Evolutionary conservation across 1,140 invertebrate genomes (phyloP), one percentile per base, ranked within the genome.

Genomic region (Choristoneura fumiferana): DNA sequence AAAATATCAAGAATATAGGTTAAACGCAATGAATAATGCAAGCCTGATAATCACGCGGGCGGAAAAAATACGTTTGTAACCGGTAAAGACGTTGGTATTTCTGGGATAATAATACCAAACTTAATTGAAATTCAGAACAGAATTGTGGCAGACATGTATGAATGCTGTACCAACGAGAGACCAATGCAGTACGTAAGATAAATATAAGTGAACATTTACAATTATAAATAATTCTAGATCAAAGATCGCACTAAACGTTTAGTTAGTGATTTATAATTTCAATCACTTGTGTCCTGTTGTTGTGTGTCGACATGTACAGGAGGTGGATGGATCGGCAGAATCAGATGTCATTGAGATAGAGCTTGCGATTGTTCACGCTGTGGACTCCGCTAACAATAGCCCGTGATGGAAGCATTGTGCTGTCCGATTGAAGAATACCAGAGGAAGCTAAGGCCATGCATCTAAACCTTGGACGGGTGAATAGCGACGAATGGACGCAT

Each of bases 331-430:
- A 69, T 74, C 63, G 70, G 52, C 67, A 56, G 58, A 70, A 58
- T 61, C 54, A 70, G 78, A 82, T 84, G 80, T 76, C 77, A 84
- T 83, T 82, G 78, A 82, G 78, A 84, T 84, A 81, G 65, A 60
- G 54, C 39, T 54, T 35, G 17, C 70, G 57, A 73, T 78, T 76
- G 75, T 76, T 66, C 45, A 49, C 14, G 57, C 63, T 58, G 59
- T 53, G 52, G 62, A 45, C 54, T 40, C 45, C 35, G 55, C 62
- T 69, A 74, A 81, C 78, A 82, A 81, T 76, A 63, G 70, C 54
- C 64, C 57, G 54, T 54, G 63, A 65, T 64, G 58, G 33, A 60
- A 54, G 63, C 77, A 84, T 86, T 86, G 78, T 86, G 70, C 69
- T 86, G 83, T 86, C 83, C 67, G 60, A 61, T 54, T 71, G 60